phyloP scores from a whole-genome alignment of 2,888 invertebrate species.

The Shargacucullia verbasci region DNA sequence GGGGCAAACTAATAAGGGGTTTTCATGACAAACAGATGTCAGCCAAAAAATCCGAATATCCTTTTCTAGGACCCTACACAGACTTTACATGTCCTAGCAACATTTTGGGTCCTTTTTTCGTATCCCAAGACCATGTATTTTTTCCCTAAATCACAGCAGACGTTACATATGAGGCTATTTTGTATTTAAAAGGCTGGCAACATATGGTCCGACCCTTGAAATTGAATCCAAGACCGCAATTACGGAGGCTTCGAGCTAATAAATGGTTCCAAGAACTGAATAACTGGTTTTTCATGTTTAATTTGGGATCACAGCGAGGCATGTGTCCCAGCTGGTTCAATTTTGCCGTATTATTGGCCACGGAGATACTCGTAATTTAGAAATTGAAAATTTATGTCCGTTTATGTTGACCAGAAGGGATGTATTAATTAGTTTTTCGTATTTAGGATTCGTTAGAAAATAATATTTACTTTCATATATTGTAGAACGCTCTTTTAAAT shows the following conservation, averaged over 20 bases:
- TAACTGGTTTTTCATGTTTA: slow-evolving; percentile 23
- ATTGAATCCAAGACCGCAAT: slow-evolving; percentile 54
- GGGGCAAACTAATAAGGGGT: slow-evolving; percentile 40
- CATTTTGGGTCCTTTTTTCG: slow-evolving; percentile 18
- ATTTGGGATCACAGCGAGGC: slow-evolving; percentile 16
- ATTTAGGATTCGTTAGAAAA: no score
- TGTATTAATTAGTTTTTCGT: no score
- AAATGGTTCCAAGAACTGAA: slow-evolving; percentile 37
- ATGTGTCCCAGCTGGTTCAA: slow-evolving; percentile 10
- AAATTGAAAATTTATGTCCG: neutral
- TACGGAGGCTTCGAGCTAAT: slow-evolving; percentile 33
- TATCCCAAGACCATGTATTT: slow-evolving; percentile 18
- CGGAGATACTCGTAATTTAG: no score
- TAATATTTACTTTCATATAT: no score
- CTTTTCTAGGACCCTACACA: slow-evolving; percentile 19
- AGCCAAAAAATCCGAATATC: slow-evolving; percentile 26
- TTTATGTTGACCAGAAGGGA: neutral
- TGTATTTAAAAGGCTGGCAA: slow-evolving; percentile 46
- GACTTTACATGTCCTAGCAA: slow-evolving; percentile 21
- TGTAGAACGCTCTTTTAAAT: no score
- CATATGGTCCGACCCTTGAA: slow-evolving; percentile 42
- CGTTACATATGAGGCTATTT: slow-evolving; percentile 27
- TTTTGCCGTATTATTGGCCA: neutral
- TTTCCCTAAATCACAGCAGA: slow-evolving; percentile 19
- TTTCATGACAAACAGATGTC: slow-evolving; percentile 27